Evolutionary conservation across 2,888 invertebrate species (phyloP).

Genomic region (Podabrus alpinus): DNA sequence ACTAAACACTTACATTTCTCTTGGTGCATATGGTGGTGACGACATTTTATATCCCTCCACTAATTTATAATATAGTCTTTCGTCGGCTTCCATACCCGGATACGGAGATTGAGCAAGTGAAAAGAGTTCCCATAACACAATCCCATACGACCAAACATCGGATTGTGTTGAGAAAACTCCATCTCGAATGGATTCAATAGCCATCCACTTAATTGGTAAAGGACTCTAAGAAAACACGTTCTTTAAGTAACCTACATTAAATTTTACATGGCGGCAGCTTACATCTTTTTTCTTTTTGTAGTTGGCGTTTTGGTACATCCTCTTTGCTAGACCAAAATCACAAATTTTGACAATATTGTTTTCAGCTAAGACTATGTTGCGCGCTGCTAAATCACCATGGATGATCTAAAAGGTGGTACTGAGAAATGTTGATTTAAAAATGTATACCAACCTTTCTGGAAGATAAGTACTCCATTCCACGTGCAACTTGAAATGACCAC

Average conservation of each 20-base stretch:
- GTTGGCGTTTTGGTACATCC: slow-evolving; percentile 86
- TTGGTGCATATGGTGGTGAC: slow-evolving; percentile 81
- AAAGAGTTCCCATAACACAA: slow-evolving; percentile 89
- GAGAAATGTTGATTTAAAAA: not conserved
- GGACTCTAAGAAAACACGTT: slow-evolving; percentile 60
- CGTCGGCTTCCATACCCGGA: slow-evolving; percentile 78
- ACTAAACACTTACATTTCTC: slow-evolving; percentile 66
- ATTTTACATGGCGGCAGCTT: slow-evolving; percentile 38
- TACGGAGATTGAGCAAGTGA: slow-evolving; percentile 85
- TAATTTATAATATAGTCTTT: slow-evolving; percentile 72
- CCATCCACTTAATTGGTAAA: slow-evolving; percentile 96
- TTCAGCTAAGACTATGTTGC: slow-evolving; percentile 91
- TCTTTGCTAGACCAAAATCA: slow-evolving; percentile 93
- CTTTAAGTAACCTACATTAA: too few species aligned
- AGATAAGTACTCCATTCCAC: slow-evolving; percentile 95
- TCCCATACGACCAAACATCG: slow-evolving; percentile 93
- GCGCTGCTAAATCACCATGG: slow-evolving; percentile 87
- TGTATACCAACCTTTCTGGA: slow-evolving; percentile 72
- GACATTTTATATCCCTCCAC: slow-evolving; percentile 87
- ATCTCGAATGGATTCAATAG: slow-evolving; percentile 90
- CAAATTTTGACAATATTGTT: slow-evolving; percentile 94
- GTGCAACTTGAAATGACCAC: slow-evolving; percentile 93
- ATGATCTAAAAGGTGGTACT: slow-evolving; percentile 62
- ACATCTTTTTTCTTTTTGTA: slow-evolving; percentile 88
- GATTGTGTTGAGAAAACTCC: slow-evolving; percentile 91